These are phyloP conservation scores for Sebastes hubbsi DNA, from an alignment of 2,797 vertebrate species.

Conservation along the genomic window DNA sequence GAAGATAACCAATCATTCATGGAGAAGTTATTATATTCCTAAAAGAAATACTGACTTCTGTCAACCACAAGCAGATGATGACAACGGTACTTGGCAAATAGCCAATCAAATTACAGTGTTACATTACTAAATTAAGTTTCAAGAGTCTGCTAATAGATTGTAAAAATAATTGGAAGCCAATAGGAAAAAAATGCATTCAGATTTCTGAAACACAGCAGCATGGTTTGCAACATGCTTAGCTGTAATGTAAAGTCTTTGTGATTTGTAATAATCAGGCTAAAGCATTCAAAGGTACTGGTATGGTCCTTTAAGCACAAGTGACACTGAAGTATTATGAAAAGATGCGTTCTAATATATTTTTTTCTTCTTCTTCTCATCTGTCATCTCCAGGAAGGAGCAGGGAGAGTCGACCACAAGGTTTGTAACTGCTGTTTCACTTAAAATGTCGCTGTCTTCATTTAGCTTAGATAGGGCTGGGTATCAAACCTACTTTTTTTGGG, in stretches of 20 bases:
- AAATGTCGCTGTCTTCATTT: neutral
- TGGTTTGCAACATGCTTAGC: neutral
- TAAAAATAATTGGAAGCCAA: neutral
- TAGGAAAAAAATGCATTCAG: neutral
- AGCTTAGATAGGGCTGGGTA: neutral
- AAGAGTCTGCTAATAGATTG: neutral
- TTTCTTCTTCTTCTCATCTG: conserved; percentile 81
- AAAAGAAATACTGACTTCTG: neutral
- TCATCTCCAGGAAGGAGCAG: conserved; percentile 93
- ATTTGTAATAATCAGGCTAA: neutral
- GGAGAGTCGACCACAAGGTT: conserved; percentile 82
- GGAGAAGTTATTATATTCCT: neutral
- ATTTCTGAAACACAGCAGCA: neutral
- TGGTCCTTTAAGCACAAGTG: conserved; percentile 14
- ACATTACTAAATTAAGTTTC: neutral
- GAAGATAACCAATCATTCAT: neutral
- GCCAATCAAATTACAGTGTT: neutral
- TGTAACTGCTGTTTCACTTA: conserved; percentile 54
- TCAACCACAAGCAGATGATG: neutral
- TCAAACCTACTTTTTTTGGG: neutral
- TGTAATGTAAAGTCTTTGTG: neutral
- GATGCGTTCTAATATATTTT: conserved; percentile 64
- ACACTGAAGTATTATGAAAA: conserved; percentile 1
- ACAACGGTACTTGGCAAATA: neutral
- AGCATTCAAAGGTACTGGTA: conserved; percentile 26